A percentile compares a stretch with the other conserved stretches of the same genome.
These are phyloP conservation scores for Acropora tenuis DNA, from an alignment of 64 coral and sea anemone genomes.

Conservation along the genomic window DNA sequence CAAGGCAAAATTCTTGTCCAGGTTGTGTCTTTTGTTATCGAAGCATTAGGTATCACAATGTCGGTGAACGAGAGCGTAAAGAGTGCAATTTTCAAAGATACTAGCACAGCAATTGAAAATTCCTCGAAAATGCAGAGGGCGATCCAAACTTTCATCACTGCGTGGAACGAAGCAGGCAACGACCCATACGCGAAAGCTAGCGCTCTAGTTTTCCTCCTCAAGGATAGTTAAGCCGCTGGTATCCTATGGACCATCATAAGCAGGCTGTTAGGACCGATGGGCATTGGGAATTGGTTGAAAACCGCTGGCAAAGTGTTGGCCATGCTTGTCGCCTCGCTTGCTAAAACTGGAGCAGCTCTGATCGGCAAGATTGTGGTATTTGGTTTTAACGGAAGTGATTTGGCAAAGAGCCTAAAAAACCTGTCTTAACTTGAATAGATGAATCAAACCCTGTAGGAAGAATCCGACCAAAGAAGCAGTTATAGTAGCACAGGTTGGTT, in stretches of 20 bases:
- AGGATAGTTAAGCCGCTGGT: constrained; percentile 34
- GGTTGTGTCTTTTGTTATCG: constrained; percentile 28
- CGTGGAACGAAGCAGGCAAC: constrained; percentile 44
- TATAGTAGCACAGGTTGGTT: too few species aligned
- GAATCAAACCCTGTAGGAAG: too few species aligned
- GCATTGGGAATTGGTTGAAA: constrained; percentile 46
- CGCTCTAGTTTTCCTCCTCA: constrained; percentile 52
- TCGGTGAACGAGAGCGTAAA: background rate
- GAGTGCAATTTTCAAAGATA: background rate
- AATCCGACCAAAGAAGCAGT: too few species aligned
- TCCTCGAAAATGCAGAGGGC: constrained; percentile 48
- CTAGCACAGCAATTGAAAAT: background rate
- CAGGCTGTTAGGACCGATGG: constrained; percentile 51
- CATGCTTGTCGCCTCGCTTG: constrained; percentile 55
- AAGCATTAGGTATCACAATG: constrained; percentile 19
- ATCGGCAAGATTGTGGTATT: constrained; percentile 54
- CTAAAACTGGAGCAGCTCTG: constrained; percentile 39
- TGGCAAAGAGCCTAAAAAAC: constrained; percentile 39
- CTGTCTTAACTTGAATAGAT: constrained; percentile 9
- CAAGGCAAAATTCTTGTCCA: constrained; percentile 39
- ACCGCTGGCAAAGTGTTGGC: constrained; percentile 45
- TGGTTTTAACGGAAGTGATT: background rate
- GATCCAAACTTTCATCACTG: constrained; percentile 10
- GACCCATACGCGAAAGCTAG: constrained; percentile 22
- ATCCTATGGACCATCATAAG: constrained; percentile 71